These are phyloP conservation scores for Corythoichthys haematopterus DNA, from an alignment of 2,113 vertebrate species.

Conservation along the genomic window DNA sequence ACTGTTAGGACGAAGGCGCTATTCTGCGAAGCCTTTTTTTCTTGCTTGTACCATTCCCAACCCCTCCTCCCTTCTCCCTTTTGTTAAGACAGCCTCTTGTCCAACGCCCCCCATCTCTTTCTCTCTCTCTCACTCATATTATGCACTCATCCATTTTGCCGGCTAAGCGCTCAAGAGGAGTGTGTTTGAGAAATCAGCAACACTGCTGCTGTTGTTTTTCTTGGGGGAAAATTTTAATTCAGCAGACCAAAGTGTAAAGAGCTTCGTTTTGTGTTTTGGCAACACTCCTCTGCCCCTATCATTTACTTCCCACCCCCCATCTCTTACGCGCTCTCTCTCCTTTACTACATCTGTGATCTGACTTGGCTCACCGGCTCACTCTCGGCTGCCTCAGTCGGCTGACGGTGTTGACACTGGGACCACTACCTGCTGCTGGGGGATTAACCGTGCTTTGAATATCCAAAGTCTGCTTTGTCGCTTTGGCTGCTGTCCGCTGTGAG, in stretches of 20 bases:
- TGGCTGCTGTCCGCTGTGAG: slow-evolving; percentile 50
- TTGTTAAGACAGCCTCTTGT: slow-evolving; percentile 65
- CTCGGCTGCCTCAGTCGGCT: slow-evolving; percentile 33
- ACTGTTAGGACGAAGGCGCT: slow-evolving; percentile 53
- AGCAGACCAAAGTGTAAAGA: slow-evolving; percentile 47
- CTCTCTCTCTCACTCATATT: slow-evolving; percentile 44
- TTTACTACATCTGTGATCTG: slow-evolving; percentile 33
- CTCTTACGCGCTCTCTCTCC: slow-evolving; percentile 21
- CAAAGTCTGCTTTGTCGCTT: slow-evolving; percentile 55
- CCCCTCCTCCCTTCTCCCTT: slow-evolving; percentile 61
- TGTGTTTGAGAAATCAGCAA: slow-evolving; percentile 41
- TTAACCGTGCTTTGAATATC: slow-evolving; percentile 51
- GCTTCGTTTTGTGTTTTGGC: slow-evolving; percentile 25
- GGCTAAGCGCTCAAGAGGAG: slow-evolving; percentile 46
- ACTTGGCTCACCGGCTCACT: slow-evolving; percentile 51
- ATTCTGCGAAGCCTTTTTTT: slow-evolving; percentile 67
- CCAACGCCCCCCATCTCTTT: slow-evolving; percentile 29
- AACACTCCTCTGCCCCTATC: slow-evolving; percentile 23
- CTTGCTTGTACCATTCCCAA: slow-evolving; percentile 43
- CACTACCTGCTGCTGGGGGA: slow-evolving; percentile 66
- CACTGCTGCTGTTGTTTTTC: slow-evolving; percentile 30
- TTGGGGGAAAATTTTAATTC: not conserved
- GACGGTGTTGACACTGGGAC: slow-evolving; percentile 59
- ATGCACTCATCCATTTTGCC: slow-evolving; percentile 53
- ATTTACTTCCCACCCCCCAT: slow-evolving; percentile 7